phyloP scores from a whole-genome alignment of 2,797 vertebrate genomes.

The Gobionotothen gibberifrons region DNA sequence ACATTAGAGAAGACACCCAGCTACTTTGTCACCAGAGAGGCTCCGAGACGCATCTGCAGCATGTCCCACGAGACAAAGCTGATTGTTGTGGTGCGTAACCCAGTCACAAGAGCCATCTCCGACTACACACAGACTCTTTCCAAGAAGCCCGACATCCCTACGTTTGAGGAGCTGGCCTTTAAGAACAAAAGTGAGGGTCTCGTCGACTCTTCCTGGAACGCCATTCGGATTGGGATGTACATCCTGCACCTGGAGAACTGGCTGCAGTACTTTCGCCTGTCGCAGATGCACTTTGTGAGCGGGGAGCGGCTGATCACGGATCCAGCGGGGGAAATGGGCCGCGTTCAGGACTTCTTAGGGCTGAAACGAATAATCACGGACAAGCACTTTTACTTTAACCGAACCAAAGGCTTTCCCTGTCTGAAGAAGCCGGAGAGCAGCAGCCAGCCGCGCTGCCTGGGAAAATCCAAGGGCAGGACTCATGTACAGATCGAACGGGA shows the following conservation, averaged over 20 bases:
- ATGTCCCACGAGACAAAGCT: slow-evolving; percentile 94
- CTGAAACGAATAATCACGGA: slow-evolving; percentile 93
- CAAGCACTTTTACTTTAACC: slow-evolving; percentile 99
- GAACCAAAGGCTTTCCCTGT: slow-evolving; percentile 98
- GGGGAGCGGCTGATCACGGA: slow-evolving; percentile 95
- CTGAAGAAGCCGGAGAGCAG: slow-evolving; percentile 92
- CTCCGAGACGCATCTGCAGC: slow-evolving; percentile 90
- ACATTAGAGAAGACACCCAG: slow-evolving; percentile 98
- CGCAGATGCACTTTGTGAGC: slow-evolving; percentile 97
- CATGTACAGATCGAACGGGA: slow-evolving; percentile 96
- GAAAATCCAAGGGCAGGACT: slow-evolving; percentile 97
- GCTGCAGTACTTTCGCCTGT: slow-evolving; percentile 93
- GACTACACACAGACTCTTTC: slow-evolving; percentile 98
- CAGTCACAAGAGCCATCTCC: slow-evolving; percentile 95
- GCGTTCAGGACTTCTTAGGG: slow-evolving; percentile 96
- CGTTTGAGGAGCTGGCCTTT: slow-evolving; percentile 94
- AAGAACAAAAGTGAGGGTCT: slow-evolving; percentile 91
- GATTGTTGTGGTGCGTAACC: slow-evolving; percentile 96
- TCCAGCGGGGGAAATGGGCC: slow-evolving; percentile 94
- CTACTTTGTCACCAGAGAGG: slow-evolving; percentile 96
- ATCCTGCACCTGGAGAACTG: slow-evolving; percentile 94
- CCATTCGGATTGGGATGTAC: slow-evolving; percentile 97
- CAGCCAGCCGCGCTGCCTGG: slow-evolving; percentile 92
- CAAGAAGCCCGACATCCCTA: slow-evolving; percentile 96
- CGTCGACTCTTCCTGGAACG: slow-evolving; percentile 95